These are phyloP conservation scores for Parelbella ahira DNA, from an alignment of 2,888 invertebrate species.

Conservation along the genomic window DNA sequence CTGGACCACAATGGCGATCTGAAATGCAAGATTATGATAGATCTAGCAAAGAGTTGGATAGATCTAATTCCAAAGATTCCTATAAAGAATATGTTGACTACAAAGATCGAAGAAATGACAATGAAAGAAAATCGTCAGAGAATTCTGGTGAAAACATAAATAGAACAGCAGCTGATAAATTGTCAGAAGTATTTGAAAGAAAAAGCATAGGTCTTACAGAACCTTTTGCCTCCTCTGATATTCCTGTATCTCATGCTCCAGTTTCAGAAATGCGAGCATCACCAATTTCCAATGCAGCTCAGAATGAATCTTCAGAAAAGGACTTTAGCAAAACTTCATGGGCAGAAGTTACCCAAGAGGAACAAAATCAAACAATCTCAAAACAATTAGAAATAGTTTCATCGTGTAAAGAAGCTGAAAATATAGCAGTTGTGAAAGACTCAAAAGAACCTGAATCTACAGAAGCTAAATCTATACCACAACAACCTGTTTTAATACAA, in stretches of 20 bases:
- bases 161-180: constrained; percentile 70
- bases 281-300: constrained; percentile 56
- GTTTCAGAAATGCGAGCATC: constrained; percentile 75
- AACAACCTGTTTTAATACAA: constrained; percentile 28
- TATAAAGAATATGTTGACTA: constrained; percentile 76
- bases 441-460: constrained; percentile 37
- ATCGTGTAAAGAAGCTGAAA: constrained; percentile 43
- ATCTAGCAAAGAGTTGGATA: constrained; percentile 62
- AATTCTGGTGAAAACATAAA: constrained; percentile 54
- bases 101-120: constrained; percentile 72
- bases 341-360: constrained; percentile 73
- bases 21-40: constrained; percentile 76
- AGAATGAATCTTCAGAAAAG: constrained; percentile 72
- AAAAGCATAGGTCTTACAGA: constrained; percentile 66
- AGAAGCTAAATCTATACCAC: constrained; percentile 36
- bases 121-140: constrained; percentile 65
- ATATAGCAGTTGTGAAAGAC: constrained; percentile 40
- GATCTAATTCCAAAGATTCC: constrained; percentile 72
- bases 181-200: constrained; percentile 73
- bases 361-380: constrained; percentile 40
- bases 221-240: constrained; percentile 52
- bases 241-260: constrained; percentile 42
- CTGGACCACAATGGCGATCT: constrained; percentile 71
- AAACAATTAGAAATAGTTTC: constrained; percentile 47
- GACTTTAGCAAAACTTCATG: constrained; percentile 67